Percentiles rank a stretch among this genome's conserved stretches.
phyloP scores from a whole-genome alignment of 2,888 invertebrate species.

The Fabriciana adippe region DNA sequence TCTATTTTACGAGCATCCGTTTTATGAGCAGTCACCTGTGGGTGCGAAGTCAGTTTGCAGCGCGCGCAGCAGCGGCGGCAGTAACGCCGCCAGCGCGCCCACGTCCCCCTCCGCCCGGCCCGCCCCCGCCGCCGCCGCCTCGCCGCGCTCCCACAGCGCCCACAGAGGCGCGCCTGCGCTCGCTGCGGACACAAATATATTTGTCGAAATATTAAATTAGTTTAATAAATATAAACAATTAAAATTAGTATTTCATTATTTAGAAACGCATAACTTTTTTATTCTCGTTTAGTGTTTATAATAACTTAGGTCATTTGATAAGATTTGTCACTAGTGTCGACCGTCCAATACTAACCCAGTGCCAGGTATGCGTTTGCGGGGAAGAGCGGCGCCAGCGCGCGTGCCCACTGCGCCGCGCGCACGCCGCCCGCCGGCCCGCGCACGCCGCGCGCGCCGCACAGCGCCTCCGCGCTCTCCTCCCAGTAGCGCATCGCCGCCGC shows the following conservation, averaged over 20 bases:
- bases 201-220: too few relatives aligned
- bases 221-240: too few relatives aligned
- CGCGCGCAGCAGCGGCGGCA: conserved; percentile 50
- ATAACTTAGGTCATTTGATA: too few relatives aligned
- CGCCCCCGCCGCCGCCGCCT: conserved; percentile 35
- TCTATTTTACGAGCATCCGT: too few relatives aligned
- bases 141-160: conserved; percentile 40
- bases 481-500: conserved; percentile 49
- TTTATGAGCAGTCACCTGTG: conserved; percentile 35
- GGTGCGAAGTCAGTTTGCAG: conserved; percentile 36
- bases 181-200: conserved; percentile 34
- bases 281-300: background rate
- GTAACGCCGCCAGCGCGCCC: conserved; percentile 43
- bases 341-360: conserved; percentile 42
- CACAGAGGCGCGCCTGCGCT: conserved; percentile 48
- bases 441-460: conserved; percentile 48
- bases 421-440: conserved; percentile 43
- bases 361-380: conserved; percentile 51
- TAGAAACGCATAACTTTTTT: too few relatives aligned
- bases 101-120: conserved; percentile 26
- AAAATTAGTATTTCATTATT: too few relatives aligned
- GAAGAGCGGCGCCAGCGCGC: conserved; percentile 44
- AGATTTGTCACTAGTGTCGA: too few relatives aligned
- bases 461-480: conserved; percentile 56
- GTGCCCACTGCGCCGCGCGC: conserved; percentile 43